Evolutionary conservation across 1,140 invertebrate species (phyloP), one percentile per base, ranked within the genome.

Genomic region (Drosophila bocki): DNA sequence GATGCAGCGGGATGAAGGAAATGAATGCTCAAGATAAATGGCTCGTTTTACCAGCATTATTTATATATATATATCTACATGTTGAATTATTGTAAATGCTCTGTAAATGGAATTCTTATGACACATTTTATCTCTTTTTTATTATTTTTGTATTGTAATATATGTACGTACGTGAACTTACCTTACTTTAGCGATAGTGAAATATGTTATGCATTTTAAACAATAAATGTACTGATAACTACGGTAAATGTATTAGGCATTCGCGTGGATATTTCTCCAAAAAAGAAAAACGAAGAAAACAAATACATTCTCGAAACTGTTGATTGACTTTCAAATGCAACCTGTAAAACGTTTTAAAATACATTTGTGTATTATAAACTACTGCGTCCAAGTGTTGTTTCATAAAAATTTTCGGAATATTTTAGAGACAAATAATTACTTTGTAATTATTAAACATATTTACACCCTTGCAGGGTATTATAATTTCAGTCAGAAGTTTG

Each of bases 191-290:
- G 75, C 68, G 50, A 67, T 72, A 85, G 78, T 58, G 65, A 88
- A 79, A 82, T 90, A 88, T 90, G 85, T 88, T 88, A 88, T 90
- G 85, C 48, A 88, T 88, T 88, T 88, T 75, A 76, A 85, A 81
- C 53, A 88, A 85, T 84, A 90, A 88, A 88, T 79, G 77, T 78
- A 75, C 80, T 85, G 59, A 39, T 56, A 69, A 74, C 45, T 50
- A 78, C 68, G 61, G 29, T 32, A 61, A 44, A 42, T 22, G 29
- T 53, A 42, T 58, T 64, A 65, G 39, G 1, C n/a, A 22, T 64
- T 39, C 11, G 32, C 19, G 15, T 44, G 56, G 54, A 17, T 33
- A 61, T 44, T 33, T 26, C 19, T 15, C 12, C 17, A 13, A 35
- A 35, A 35, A 5, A 29, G 15, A 39, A 29, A 32, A 9, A 19